phyloP scores from a whole-genome alignment of 1,140 invertebrate genomes.

The Lepidostoma basale region DNA sequence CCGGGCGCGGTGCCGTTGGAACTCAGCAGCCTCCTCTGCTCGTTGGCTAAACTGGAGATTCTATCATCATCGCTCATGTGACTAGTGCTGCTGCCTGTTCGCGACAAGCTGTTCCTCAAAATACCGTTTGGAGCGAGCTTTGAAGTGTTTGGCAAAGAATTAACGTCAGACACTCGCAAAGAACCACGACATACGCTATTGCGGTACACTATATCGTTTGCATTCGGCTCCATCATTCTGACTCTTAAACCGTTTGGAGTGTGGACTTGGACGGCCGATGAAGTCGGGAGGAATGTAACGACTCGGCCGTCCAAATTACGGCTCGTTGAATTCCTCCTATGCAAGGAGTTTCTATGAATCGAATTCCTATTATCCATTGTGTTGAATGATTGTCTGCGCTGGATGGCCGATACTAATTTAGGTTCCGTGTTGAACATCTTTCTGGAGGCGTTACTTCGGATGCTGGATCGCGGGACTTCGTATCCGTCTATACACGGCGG shows the following conservation, averaged over 20 bases:
- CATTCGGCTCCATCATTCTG: conserved; percentile 9
- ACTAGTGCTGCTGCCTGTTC: conserved; percentile 18
- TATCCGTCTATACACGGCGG: conserved; percentile 62
- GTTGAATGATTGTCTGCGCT: conserved; percentile 12
- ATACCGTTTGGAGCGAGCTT: conserved; percentile 24
- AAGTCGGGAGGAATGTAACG: neutral
- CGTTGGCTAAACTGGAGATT: neutral
- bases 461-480: conserved; percentile 62
- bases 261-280: conserved; percentile 7
- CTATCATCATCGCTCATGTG: conserved; percentile 36
- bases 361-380: conserved; percentile 19
- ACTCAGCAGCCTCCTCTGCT: conserved; percentile 37
- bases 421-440: conserved; percentile 12
- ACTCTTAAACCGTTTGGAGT: conserved; percentile 17
- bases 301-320: neutral
- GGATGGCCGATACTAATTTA: neutral
- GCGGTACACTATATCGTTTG: neutral
- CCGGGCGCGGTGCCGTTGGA: neutral
- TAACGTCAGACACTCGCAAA: conserved; percentile 3
- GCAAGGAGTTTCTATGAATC: neutral
- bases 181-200: neutral
- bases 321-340: neutral
- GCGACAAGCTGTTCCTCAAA: conserved; percentile 20
- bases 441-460: conserved; percentile 36
- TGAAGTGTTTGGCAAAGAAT: conserved; percentile 21